These are phyloP conservation scores for Griposia aprilina DNA, from an alignment of 2,888 invertebrate genomes.

Conservation along the genomic window DNA sequence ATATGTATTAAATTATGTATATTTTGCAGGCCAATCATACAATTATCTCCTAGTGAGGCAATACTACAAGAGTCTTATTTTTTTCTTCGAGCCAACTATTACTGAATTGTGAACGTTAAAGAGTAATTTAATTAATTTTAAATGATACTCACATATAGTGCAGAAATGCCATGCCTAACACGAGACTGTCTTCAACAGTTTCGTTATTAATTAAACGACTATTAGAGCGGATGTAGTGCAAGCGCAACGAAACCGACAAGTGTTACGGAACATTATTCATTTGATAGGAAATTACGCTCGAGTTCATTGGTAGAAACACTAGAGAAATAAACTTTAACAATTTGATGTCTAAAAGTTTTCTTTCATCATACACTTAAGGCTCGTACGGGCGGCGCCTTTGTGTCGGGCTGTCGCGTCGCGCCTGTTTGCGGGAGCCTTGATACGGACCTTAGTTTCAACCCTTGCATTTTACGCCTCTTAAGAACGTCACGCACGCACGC, in stretches of 20 bases:
- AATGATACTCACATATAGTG: background rate
- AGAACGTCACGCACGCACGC: no score
- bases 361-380: background rate
- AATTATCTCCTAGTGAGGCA: background rate
- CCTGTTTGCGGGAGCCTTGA: no score
- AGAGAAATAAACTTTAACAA: conserved; percentile 19
- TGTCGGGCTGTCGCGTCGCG: no score
- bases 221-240: conserved; percentile 45
- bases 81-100: background rate
- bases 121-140: background rate
- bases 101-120: background rate
- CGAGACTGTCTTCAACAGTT: conserved; percentile 3
- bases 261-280: conserved; percentile 42
- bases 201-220: conserved; percentile 35
- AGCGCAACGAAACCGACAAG: conserved; percentile 44
- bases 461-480: background rate
- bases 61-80: background rate
- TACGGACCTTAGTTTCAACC: background rate
- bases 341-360: background rate
- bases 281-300: conserved; percentile 42
- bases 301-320: conserved; percentile 26
- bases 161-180: conserved; percentile 7
- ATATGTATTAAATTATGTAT: conserved; percentile 30
- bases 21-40: conserved; percentile 11
- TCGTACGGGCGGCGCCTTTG: no score